Evolutionary conservation across 1,140 invertebrate species (phyloP).

Genomic region (Pogonus chalceus): DNA sequence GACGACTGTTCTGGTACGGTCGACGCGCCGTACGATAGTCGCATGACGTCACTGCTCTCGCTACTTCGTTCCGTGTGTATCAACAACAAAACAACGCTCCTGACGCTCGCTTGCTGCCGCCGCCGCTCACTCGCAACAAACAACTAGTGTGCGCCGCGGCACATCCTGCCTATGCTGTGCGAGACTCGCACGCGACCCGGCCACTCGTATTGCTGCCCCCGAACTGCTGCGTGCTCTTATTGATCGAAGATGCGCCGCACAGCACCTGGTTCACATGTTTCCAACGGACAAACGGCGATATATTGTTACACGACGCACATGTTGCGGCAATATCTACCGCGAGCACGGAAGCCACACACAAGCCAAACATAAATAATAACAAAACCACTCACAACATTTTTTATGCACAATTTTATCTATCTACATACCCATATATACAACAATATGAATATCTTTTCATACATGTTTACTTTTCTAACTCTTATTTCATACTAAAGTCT

Average conservation of each 20-base stretch:
- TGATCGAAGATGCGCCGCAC: slow-evolving; percentile 1
- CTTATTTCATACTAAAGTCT: no score
- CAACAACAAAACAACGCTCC: not conserved
- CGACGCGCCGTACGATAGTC: not conserved
- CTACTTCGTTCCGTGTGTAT: not conserved
- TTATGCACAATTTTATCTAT: not conserved
- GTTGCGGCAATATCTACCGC: no score
- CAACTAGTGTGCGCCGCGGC: not conserved
- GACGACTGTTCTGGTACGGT: slow-evolving; percentile 10
- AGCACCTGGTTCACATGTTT: slow-evolving; percentile 3
- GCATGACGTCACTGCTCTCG: not conserved
- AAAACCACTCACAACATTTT: not conserved
- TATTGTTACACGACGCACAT: no score
- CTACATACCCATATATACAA: not conserved
- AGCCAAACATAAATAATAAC: not conserved
- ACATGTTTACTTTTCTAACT: no score
- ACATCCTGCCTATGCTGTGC: not conserved
- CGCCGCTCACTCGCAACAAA: not conserved
- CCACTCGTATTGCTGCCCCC: not conserved
- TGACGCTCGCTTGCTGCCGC: not conserved
- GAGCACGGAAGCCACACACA: not conserved
- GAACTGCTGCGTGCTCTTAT: not conserved
- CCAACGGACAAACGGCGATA: no score
- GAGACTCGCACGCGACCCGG: not conserved
- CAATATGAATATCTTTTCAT: not conserved